Conservation (phyloP, 2,888 invertebrate genomes). For the Conistra vaccinii region DNA sequence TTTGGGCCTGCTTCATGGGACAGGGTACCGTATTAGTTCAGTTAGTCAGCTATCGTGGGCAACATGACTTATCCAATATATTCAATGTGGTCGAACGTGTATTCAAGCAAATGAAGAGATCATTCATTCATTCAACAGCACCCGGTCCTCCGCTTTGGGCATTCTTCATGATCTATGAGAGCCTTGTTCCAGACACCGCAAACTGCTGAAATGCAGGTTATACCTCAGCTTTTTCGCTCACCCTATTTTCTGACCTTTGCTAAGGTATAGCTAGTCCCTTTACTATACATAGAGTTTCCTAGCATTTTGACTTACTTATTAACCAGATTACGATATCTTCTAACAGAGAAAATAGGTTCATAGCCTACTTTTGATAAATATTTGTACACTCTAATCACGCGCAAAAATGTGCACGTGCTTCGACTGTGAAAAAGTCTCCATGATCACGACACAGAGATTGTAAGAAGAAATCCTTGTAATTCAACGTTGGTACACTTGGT, state of each 20-base stretch:
- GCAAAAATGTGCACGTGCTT: constrained; percentile 17
- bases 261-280: background rate
- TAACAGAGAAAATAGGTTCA: background rate
- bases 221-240: background rate
- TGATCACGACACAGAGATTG: constrained; percentile 48
- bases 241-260: background rate
- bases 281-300: no score
- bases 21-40: background rate
- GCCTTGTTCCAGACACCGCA: no score
- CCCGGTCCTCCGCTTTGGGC: background rate
- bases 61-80: background rate
- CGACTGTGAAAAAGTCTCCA: constrained; percentile 19
- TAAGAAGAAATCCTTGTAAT: constrained; percentile 38
- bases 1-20: background rate
- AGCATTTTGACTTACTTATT: background rate
- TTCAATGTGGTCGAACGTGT: no score
- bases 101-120: no score
- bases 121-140: no score
- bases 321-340: background rate
- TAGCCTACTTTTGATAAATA: constrained; percentile 14
- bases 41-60: background rate
- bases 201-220: background rate
- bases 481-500: constrained; percentile 23
- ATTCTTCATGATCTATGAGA: background rate
- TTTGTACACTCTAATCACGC: constrained; percentile 14